Conservation (phyloP, 1,140 invertebrate genomes). For the Maconellicoccus hirsutus region DNA sequence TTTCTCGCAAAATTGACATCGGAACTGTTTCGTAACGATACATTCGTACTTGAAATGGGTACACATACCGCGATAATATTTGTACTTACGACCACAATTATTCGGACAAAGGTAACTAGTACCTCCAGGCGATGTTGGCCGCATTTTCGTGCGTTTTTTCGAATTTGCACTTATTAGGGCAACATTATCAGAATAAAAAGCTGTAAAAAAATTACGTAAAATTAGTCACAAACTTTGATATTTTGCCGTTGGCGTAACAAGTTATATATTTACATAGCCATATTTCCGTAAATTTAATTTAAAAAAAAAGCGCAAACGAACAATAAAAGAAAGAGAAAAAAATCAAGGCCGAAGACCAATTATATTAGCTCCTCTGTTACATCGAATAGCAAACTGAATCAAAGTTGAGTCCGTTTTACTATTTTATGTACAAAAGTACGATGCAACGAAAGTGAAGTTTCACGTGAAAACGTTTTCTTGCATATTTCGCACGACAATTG, state of each 20-base stretch:
- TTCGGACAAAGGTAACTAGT: slow-evolving; percentile 27
- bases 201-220: neutral
- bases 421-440: slow-evolving; percentile 23
- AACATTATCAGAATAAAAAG: neutral
- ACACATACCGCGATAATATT: slow-evolving; percentile 28
- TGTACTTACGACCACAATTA: slow-evolving; percentile 26
- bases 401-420: neutral
- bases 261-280: no score
- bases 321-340: no score
- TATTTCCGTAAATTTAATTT: no score
- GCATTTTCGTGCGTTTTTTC: slow-evolving; percentile 4
- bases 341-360: no score
- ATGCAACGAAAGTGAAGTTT: slow-evolving; percentile 29
- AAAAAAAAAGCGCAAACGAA: no score
- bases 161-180: neutral
- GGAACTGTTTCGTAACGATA: slow-evolving; percentile 38
- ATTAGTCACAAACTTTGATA: neutral
- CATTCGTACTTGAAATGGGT: slow-evolving; percentile 38
- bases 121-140: neutral
- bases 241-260: no score
- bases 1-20: slow-evolving; percentile 36
- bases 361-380: no score
- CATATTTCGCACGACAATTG: slow-evolving; percentile 30
- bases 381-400: neutral
- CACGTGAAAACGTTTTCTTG: slow-evolving; percentile 31